Base-by-base conservation (phyloP, 2,888 invertebrate species). In the Troilus luridus region DNA sequence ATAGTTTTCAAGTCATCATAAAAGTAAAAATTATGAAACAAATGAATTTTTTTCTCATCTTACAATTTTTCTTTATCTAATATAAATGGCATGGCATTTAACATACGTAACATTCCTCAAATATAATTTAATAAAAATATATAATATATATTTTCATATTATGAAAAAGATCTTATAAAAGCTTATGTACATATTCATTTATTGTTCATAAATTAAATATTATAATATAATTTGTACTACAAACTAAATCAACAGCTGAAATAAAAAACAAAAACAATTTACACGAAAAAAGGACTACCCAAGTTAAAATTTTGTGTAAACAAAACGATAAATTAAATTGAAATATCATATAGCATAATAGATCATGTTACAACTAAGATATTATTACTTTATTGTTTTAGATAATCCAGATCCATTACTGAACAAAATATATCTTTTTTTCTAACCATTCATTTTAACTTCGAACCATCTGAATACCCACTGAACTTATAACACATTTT, bases 191-290 rank as follows among this genome's bases (percentile, higher is more conserved):
- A 77, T 41, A 24, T 67, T 27, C 19, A 67, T 6, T 17, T 8
- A 17, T 41, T 41, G 14, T 12, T 77, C 9, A 41, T 1, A 6
- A 77, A 77, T 17, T 77, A 41, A 41, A 27, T 77, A 41, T 77
- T 19, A 77, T 41, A 77, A 24, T 77, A 67, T n/a, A 24, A 67
- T 72, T 72, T 72, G 72, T 72, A 72, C 72, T 77, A 77, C 17
- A 41, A 24, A 77, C 41, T 41, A 27, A 41, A 27, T 72, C 27
- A n/a, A 67, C 24, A 67, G 67, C 24, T 10, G 17, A 67, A 67
- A 24, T 67, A 14, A 67, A 14, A 77, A 41, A 27, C 0, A 72
- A 72, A 41, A 67, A 27, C 3, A 41, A 77, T 77, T 41, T 17
- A 77, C 17, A 77, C 72, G 0, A 77, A 77, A 17, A 3, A 27